Evolutionary conservation across 1,140 invertebrate species (phyloP).

Genomic region (Procambarus clarkii): DNA sequence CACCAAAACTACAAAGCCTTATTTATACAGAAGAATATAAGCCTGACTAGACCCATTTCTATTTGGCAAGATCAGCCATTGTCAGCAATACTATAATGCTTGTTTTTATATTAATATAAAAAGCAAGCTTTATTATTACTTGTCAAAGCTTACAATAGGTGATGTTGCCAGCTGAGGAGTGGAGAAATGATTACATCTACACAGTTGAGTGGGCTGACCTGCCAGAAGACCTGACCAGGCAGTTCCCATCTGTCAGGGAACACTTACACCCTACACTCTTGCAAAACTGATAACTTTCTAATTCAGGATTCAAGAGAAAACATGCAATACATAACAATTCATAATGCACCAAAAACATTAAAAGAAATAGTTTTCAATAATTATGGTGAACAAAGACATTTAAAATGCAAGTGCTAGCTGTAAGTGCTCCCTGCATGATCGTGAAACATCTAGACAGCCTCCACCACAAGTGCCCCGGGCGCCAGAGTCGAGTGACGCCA

Average conservation of each 20-base stretch:
- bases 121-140: slow-evolving; percentile 36
- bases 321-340: slow-evolving; percentile 17
- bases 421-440: slow-evolving; percentile 52
- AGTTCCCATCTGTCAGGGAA: slow-evolving; percentile 45
- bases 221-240: slow-evolving; percentile 46
- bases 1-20: not conserved
- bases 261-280: slow-evolving; percentile 47
- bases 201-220: slow-evolving; percentile 46
- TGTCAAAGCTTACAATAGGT: slow-evolving; percentile 60
- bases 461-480: slow-evolving; percentile 56
- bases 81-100: slow-evolving; percentile 41
- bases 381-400: slow-evolving; percentile 20
- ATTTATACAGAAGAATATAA: not conserved
- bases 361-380: slow-evolving; percentile 15
- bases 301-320: slow-evolving; percentile 6
- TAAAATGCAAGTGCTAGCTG: slow-evolving; percentile 19
- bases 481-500: slow-evolving; percentile 61
- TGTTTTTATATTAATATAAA: slow-evolving; percentile 44
- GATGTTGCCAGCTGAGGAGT: slow-evolving; percentile 57
- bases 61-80: slow-evolving; percentile 65
- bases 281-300: slow-evolving; percentile 22
- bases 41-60: slow-evolving; percentile 57
- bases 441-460: slow-evolving; percentile 67
- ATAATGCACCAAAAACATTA: slow-evolving; percentile 2
- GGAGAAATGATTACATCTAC: slow-evolving; percentile 65